Evolutionary conservation across 23 tunicate species (phyloP).

Genomic region (Corella eumyota): DNA sequence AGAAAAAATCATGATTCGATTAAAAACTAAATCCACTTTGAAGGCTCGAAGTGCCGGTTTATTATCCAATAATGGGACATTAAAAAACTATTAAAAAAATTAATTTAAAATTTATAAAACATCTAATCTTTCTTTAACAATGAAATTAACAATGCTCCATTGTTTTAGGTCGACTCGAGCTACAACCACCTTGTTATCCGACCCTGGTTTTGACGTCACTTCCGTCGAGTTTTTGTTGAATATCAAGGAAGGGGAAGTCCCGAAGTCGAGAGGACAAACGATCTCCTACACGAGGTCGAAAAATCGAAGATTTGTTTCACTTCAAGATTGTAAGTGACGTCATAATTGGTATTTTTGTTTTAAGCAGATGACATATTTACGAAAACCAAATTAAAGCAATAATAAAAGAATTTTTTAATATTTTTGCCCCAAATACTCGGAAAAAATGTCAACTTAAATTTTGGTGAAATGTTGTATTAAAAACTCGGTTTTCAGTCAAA

Average conservation of each 20-base stretch:
- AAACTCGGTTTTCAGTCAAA: too few relatives aligned
- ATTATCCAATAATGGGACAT: too few relatives aligned
- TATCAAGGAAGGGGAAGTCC: constrained; percentile 7
- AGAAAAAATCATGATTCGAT: too few relatives aligned
- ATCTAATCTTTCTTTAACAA: neutral
- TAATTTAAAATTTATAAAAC: neutral
- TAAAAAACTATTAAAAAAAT: too few relatives aligned
- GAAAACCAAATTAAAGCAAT: too few relatives aligned
- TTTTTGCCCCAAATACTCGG: too few relatives aligned
- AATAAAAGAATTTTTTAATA: too few relatives aligned
- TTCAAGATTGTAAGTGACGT: constrained; percentile 33
- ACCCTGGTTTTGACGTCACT: constrained; percentile 45
- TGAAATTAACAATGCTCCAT: neutral
- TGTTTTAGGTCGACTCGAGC: constrained; percentile 59
- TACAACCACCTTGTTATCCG: constrained; percentile 11
- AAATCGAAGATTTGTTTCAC: constrained; percentile 27
- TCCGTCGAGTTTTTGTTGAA: constrained; percentile 42
- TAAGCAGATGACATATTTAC: neutral
- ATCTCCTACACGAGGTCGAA: constrained; percentile 27
- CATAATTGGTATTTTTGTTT: too few relatives aligned
- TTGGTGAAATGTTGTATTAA: too few relatives aligned
- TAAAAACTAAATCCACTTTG: too few relatives aligned
- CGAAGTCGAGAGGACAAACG: constrained; percentile 29
- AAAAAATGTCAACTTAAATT: too few relatives aligned
- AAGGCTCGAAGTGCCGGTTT: too few relatives aligned